Percentiles rank a stretch among this genome's conserved stretches.
phyloP scores from a whole-genome alignment of 2,113 vertebrate species.

The Lepisosteus osseus region DNA sequence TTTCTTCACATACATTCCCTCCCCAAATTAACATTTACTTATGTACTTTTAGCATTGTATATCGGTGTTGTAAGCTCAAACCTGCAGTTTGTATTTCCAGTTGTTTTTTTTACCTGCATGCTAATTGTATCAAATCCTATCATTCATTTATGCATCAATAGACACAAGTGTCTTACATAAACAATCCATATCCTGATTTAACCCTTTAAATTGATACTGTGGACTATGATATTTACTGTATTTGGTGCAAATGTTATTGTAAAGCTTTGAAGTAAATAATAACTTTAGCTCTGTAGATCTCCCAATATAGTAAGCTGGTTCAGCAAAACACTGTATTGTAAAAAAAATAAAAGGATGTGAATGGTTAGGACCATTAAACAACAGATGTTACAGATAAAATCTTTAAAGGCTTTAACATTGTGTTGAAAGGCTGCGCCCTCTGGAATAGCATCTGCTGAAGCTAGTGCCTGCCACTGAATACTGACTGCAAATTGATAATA shows the following conservation, averaged over 20 bases:
- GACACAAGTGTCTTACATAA: background rate
- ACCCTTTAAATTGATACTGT: background rate
- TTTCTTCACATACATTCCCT: no score
- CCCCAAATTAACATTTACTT: no score
- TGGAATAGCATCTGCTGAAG: no score
- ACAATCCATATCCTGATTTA: background rate
- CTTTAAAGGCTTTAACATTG: background rate
- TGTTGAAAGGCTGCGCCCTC: background rate
- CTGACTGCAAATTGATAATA: no score
- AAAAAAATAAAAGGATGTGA: background rate
- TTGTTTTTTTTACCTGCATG: no score
- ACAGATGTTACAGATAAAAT: constrained; percentile 1
- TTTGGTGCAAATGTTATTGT: background rate
- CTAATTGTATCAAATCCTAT: no score
- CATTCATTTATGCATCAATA: background rate
- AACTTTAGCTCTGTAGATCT: background rate
- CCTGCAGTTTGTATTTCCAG: no score
- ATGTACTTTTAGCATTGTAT: no score
- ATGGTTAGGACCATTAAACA: background rate
- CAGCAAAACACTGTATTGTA: background rate
- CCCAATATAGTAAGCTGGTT: background rate
- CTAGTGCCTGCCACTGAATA: no score
- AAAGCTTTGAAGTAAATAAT: no score
- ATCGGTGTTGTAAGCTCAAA: no score
- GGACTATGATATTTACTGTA: background rate